phyloP scores from a whole-genome alignment of 1,140 invertebrate species.

The Lordiphosa stackelbergi region DNA sequence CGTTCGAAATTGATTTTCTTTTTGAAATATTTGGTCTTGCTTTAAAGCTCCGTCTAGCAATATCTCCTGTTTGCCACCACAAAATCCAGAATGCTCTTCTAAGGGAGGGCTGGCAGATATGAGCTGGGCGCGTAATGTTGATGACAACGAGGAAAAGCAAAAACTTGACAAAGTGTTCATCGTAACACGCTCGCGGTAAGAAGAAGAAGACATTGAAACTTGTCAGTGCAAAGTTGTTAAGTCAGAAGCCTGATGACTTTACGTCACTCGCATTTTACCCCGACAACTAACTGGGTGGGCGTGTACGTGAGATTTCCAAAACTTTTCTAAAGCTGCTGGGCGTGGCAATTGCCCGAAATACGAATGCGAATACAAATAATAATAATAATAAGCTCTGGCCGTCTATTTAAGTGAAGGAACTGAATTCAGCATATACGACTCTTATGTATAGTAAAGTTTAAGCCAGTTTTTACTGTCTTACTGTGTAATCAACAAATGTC shows the following conservation, averaged over 20 bases:
- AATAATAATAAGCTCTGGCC: conserved; percentile 1
- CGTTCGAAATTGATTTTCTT: no score
- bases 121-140: conserved; percentile 10
- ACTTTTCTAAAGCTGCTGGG: conserved; percentile 24
- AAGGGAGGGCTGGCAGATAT: no score
- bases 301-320: conserved; percentile 24
- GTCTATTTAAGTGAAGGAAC: background rate
- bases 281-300: conserved; percentile 25
- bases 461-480: no score
- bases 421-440: no score
- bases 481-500: no score
- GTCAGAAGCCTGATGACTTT: conserved; percentile 67
- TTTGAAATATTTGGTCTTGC: no score
- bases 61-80: no score
- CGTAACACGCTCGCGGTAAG: conserved; percentile 45
- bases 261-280: conserved; percentile 40
- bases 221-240: conserved; percentile 70
- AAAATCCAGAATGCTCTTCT: no score
- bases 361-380: conserved; percentile 2
- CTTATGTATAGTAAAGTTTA: no score
- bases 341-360: conserved; percentile 20
- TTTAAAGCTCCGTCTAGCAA: no score
- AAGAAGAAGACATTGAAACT: conserved; percentile 58
- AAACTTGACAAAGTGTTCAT: conserved; percentile 72
- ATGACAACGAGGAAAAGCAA: conserved; percentile 56